Evolutionary conservation across 2,113 vertebrate species (phyloP), one percentile per base, ranked within the genome.

Genomic region (Leucopternis melanops): DNA sequence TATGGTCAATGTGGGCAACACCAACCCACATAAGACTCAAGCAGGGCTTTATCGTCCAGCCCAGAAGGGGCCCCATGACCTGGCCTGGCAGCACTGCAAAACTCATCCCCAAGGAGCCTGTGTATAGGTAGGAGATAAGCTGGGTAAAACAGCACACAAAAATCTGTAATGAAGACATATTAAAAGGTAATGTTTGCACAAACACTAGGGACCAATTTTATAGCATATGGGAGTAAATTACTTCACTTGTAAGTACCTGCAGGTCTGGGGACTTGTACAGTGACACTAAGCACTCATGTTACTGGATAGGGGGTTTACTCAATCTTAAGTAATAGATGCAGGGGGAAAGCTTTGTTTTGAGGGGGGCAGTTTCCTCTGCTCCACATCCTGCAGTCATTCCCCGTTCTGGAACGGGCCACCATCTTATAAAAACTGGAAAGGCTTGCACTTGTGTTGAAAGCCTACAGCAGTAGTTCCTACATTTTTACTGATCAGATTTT

Each of bases 401-500:
- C 34, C 2, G 3, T 45, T 81, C 34, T 65, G 31, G 73, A 95
- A 91, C 2, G 4, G 52, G 12, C 40, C 49, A 87, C 36, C 25
- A 59, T 79, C 61, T 81, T 29, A 57, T 19, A 62, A 66, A 80
- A 79, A 54, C 34, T 65, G 29, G 18, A 87, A 83, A 62, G 25
- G 40, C 26, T 67, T 62, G 18, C 45, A 20, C 42, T 81, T 82
- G 42, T 47, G 16, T 50, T 80, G n/a, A 81, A 81, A 95, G 77
- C 32, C 34, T 57, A 57, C 45, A 91, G 73, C 72, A 89, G 59
- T 5, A 69, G 38, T 27, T 90, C 52, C 70, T 44, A 79, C 40
- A 42, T 65, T 94, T 88, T 86, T 70, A 82, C 71, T 62, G 73
- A 85, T 88, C 23, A 62, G 45, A 79, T 85, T 90, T 80, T 90